Evolutionary conservation across 1,140 invertebrate species (phyloP), one percentile per base, ranked within the genome.

Genomic region (Drosophila leontia): DNA sequence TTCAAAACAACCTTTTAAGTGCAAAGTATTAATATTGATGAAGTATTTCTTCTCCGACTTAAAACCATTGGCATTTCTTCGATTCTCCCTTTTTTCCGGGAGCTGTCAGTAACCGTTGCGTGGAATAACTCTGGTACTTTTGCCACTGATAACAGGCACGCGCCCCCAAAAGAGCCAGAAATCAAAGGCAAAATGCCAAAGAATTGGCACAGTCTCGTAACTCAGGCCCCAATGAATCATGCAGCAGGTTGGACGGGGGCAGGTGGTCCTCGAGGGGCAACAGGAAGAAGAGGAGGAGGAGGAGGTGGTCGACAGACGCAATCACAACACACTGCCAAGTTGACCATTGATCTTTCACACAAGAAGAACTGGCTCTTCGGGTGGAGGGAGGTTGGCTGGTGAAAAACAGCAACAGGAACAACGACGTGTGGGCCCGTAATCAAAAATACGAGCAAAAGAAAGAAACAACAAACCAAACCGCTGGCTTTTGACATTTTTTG

Each of bases 121-220:
- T 47, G 69, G 32, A 42, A 51, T 72, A 72, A 59, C 67, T 71
- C 44, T 42, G 17, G 26, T 64, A 42, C 56, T 55, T 50, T 82
- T 61, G 67, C 62, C 55, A 61, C 74, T 88, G 84, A 90, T 90
- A 88, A 90, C 37, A 84, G 81, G 81, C 85, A 84, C 84, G 81
- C 77, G 84, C 55, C 70, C 58, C 32, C 32, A 26, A 51, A 56
- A 58, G 44, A 45, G 39, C 42, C 42, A 57, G 44, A 51, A 76
- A 76, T 65, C 47, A 76, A 65, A 75, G 63, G 74, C 42, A 68
- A 74, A 82, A 68, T 82, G 82, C 74, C 85, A 88, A 67, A 56
- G 78, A 88, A 88, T 78, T 88, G 84, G 84, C 84, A 88, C 84
- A 90, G 60, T 47, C 51, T 75, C 84, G 85, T 88, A 90, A 88